These are phyloP conservation scores for Globia sparganii DNA, from an alignment of 2,888 invertebrate species.

Conservation along the genomic window DNA sequence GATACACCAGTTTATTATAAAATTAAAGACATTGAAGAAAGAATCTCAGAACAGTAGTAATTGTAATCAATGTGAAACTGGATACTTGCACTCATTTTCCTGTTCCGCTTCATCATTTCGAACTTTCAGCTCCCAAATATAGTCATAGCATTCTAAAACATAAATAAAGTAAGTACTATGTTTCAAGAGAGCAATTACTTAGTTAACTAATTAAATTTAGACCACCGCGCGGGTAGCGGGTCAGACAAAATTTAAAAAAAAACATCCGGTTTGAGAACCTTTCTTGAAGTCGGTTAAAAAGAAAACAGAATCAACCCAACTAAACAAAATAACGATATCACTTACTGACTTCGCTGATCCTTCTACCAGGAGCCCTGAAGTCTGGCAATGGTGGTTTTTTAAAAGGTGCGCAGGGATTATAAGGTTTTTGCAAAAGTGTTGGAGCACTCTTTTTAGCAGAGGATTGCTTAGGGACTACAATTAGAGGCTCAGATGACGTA, in stretches of 20 bases:
- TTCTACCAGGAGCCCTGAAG: slow-evolving; percentile 69
- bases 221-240: background rate
- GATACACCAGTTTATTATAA: background rate
- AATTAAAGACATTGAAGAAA: background rate
- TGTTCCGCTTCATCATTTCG: slow-evolving; percentile 59
- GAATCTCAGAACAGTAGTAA: background rate
- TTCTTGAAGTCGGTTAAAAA: too few species aligned
- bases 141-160: slow-evolving; percentile 74
- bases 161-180: background rate
- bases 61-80: background rate
- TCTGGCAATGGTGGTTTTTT: slow-evolving; percentile 65
- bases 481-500: slow-evolving; percentile 1
- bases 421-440: background rate
- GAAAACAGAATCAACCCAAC: background rate
- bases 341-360: slow-evolving; percentile 78
- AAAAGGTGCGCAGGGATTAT: slow-evolving; percentile 38
- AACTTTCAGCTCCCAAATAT: slow-evolving; percentile 69
- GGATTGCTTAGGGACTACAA: slow-evolving; percentile 3
- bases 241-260: background rate
- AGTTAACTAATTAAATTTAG: background rate
- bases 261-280: too few species aligned
- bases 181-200: background rate
- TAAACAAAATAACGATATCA: background rate
- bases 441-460: background rate
- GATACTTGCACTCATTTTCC: slow-evolving; percentile 68